These are phyloP conservation scores for Calephelis virginiensis DNA, from an alignment of 1,140 invertebrate species.

Conservation along the genomic window DNA sequence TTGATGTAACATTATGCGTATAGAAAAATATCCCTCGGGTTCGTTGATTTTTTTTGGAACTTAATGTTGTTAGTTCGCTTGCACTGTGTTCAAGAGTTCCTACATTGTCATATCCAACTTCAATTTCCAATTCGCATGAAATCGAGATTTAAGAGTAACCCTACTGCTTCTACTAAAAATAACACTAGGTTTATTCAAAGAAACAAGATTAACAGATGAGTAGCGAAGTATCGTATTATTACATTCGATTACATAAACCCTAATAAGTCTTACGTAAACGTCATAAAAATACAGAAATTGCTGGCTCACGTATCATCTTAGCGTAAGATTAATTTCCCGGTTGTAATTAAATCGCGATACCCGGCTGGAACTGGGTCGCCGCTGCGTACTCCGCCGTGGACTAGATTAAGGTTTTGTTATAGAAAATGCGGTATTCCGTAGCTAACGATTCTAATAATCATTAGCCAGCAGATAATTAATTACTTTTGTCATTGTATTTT, in stretches of 20 bases:
- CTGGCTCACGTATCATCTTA: slow-evolving; percentile 17
- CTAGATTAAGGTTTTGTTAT: slow-evolving; percentile 3
- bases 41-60: too few species aligned
- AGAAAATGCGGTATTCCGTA: slow-evolving; percentile 8
- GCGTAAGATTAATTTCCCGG: slow-evolving; percentile 15
- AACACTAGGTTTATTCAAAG: too few species aligned
- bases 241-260: not conserved
- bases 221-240: not conserved
- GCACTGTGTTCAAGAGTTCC: too few species aligned
- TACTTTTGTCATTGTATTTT: not conserved
- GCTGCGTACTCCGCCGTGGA: slow-evolving; percentile 7
- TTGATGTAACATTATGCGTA: too few species aligned
- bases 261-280: slow-evolving; percentile 2
- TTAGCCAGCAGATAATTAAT: not conserved
- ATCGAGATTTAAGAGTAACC: too few species aligned
- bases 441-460: slow-evolving; percentile 2
- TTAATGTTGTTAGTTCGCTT: too few species aligned
- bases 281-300: slow-evolving; percentile 17
- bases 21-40: too few species aligned
- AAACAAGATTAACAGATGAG: too few species aligned
- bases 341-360: slow-evolving; percentile 16
- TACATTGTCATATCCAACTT: too few species aligned
- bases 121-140: too few species aligned
- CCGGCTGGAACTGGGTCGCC: not conserved
- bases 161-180: too few species aligned